These are phyloP conservation scores for Dastarcus helophoroides DNA, from an alignment of 2,888 invertebrate species.

Conservation along the genomic window DNA sequence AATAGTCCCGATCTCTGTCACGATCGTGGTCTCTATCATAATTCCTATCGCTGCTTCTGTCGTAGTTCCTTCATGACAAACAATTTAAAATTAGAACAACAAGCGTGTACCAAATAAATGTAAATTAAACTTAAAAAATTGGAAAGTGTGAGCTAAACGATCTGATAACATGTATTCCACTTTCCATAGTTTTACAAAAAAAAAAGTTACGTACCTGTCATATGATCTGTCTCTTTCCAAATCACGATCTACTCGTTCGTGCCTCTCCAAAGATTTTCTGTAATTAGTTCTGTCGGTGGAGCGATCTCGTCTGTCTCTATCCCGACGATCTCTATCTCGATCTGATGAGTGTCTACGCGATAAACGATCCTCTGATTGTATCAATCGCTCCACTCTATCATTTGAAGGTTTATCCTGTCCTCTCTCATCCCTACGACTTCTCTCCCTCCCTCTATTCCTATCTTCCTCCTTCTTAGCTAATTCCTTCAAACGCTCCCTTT, in stretches of 20 bases:
- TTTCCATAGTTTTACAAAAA: no score
- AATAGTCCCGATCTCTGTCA: slow-evolving; percentile 27
- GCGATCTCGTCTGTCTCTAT: slow-evolving; percentile 38
- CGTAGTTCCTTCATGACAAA: slow-evolving; percentile 20
- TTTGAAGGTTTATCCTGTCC: slow-evolving; percentile 49
- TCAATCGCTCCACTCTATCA: slow-evolving; percentile 46
- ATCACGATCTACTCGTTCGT: slow-evolving; percentile 21
- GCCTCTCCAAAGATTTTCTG: slow-evolving; percentile 23
- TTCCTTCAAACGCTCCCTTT: slow-evolving; percentile 41
- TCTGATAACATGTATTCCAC: no score
- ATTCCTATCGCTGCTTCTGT: slow-evolving; percentile 29
- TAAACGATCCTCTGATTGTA: slow-evolving; percentile 53
- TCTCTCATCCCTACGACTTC: slow-evolving; percentile 43
- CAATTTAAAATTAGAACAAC: no score
- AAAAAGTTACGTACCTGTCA: no score
- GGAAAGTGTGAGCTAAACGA: no score
- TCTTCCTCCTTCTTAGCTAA: slow-evolving; percentile 42
- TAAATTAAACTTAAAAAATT: no score
- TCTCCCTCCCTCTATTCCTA: slow-evolving; percentile 38
- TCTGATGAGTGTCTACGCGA: slow-evolving; percentile 35
- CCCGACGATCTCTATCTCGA: slow-evolving; percentile 41
- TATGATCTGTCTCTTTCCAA: slow-evolving; percentile 20
- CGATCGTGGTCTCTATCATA: slow-evolving; percentile 24
- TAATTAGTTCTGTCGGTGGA: slow-evolving; percentile 29
- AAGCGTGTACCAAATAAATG: no score